Evolutionary conservation across 2,888 invertebrate genomes (phyloP), one percentile per base, ranked within the genome.

Genomic region (Acronicta psi): DNA sequence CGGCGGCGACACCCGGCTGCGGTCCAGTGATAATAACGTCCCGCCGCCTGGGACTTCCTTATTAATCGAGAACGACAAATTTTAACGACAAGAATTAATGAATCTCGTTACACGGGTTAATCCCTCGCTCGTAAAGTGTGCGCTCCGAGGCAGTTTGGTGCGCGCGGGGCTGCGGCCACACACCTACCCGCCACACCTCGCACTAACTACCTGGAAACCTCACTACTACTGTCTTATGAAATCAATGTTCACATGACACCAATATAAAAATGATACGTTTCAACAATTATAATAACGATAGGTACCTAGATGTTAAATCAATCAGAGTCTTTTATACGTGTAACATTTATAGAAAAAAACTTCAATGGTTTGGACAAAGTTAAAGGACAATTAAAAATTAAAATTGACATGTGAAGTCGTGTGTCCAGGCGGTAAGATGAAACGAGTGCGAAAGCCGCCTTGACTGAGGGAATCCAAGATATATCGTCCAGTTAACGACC

Each of bases 81-180:
- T 94, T 94, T 94, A 94, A 94, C 94, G 94, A 94, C 94, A 94
- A 93, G 94, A 94, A 94, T 94, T 94, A 94, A 94, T 94, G 94
- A 94, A 94, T 94, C 94, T 94, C 94, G 93, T 94, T 94, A 94
- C 93, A 92, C 85, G 94, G 94, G 94, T 94, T 94, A 94, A 94
- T 94, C 94, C 92, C 90, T 83, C 84, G 90, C 86, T 93, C 94
- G 94, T 94, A 94, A 94, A 94, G 91, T 90, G 90, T 89, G 84
- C 87, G 87, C 90, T 87, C 82, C 85, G 85, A 80, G 89, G 91
- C 90, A 89, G 91, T 90, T 89, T 90, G 92, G 90, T 90, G 89
- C 83, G 84, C 85, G 84, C 85, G 85, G 84, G 87, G 83, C 78
- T 81, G 82, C 81, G 73, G 77, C 79, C 81, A 69, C 83, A 84